Evolutionary conservation across 2,888 invertebrate species (phyloP), one percentile per base, ranked within the genome.

Genomic region (Melangyna quadrimaculata): DNA sequence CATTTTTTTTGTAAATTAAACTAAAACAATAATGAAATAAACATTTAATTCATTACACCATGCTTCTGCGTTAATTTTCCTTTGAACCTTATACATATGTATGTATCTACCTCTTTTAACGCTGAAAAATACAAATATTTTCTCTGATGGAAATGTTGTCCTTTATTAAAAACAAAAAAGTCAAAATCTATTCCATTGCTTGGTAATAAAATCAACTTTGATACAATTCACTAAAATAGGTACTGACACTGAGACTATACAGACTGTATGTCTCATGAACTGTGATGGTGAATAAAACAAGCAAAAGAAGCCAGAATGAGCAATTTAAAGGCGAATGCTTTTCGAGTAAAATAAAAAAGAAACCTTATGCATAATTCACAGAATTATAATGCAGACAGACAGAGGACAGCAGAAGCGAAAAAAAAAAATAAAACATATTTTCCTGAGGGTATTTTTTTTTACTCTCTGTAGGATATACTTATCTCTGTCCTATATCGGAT

Each of bases 301-400:
- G 14, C 22, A 61, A 22, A 43, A 43, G 14, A 35, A 61, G 37
- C 37, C 43, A 37, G 53, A 45, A 71, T 57, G 71, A 65, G 65
- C 72, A 57, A 72, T 78, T 59, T 65, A 19, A 72, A 78, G 72
- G 51, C 67, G 59, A 75, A 57, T 75, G 17, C 19, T 75, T 55
- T 43, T 74, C 32, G 65, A 65, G 37, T 65, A 51, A 65, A n/a
- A n/a, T n/a, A 67, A 43, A 65, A 65, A 72, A n/a, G 14, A 32
- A 32, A 51, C 59, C 67, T 73, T 72, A 72, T 78, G 78, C 72
- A 78, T 78, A 78, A 78, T 78, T 78, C 78, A 78, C 37, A 29
- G 35, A 59, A 59, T 67, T 48, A 12, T 67, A 67, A 32, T 67
- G 65, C 65, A 48, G 65, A 27, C 63, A 43, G 63, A 67, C 65